These are phyloP conservation scores for Arnoldichthys spilopterus DNA, from an alignment of 2,797 vertebrate genomes.

Conservation along the genomic window DNA sequence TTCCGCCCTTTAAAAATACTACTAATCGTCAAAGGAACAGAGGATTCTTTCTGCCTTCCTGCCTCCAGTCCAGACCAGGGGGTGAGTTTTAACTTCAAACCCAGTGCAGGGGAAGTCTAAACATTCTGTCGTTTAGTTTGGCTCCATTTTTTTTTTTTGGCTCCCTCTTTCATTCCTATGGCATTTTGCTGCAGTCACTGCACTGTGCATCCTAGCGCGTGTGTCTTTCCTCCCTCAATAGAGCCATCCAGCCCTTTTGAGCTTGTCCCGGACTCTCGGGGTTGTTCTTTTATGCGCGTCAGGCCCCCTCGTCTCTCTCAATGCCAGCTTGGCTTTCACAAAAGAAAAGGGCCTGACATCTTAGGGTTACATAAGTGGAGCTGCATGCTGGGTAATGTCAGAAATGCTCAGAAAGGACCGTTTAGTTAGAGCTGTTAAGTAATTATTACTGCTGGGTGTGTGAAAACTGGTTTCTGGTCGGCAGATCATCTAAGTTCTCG, in stretches of 20 bases:
- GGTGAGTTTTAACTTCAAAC: not conserved
- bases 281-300: not conserved
- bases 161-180: constrained; percentile 4
- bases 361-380: not conserved
- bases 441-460: not conserved
- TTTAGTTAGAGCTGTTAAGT: not conserved
- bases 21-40: not conserved
- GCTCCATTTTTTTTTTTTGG: not conserved
- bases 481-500: not conserved
- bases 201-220: not conserved
- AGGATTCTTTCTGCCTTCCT: constrained; percentile 7
- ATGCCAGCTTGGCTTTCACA: constrained; percentile 21
- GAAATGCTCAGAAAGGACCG: not conserved
- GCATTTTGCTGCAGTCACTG: not conserved
- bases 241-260: constrained; percentile 7
- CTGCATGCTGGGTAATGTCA: not conserved
- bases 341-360: constrained; percentile 7
- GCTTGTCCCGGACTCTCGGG: not conserved
- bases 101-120: constrained; percentile 5
- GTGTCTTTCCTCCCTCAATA: constrained; percentile 11
- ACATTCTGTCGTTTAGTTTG: constrained; percentile 13
- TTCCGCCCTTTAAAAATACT: not conserved
- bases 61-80: constrained; percentile 2
- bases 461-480: not conserved
- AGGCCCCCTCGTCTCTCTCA: constrained; percentile 1